Evolutionary conservation across 1,140 invertebrate species (phyloP), one percentile per base, ranked within the genome.

Genomic region (Amyelois transitella): DNA sequence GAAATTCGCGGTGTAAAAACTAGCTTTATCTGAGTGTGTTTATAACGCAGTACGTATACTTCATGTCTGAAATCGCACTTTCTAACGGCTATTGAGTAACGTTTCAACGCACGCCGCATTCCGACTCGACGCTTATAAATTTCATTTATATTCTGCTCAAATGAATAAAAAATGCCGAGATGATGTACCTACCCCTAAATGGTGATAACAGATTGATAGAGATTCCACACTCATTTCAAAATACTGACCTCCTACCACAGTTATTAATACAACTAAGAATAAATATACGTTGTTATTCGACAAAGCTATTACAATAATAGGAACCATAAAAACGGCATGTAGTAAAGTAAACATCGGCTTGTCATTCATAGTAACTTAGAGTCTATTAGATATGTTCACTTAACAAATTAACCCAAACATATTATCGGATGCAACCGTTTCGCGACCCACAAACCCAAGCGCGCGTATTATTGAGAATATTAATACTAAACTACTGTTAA

Each of bases 361-460:
- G n/a, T n/a, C n/a, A n/a, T n/a, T n/a, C n/a, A n/a, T n/a, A n/a
- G n/a, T n/a, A n/a, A n/a, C n/a, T n/a, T n/a, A n/a, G n/a, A n/a
- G n/a, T n/a, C n/a, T n/a, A n/a, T n/a, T n/a, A n/a, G n/a, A n/a
- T n/a, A n/a, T n/a, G n/a, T n/a, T n/a, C n/a, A n/a, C n/a, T n/a
- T n/a, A n/a, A n/a, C n/a, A n/a, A n/a, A n/a, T n/a, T n/a, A n/a
- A n/a, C n/a, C n/a, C n/a, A n/a, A 65, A 72, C 52, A 68, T 76
- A 75, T 70, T 65, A 67, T 66, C 49, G 66, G 52, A 43, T 66
- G 60, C 66, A 60, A 78, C 75, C 67, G 75, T 71, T 76, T 56
- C 53, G 68, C 68, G 76, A 79, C 76, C 76, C 63, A 81, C 71
- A 73, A 75, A 75, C 59, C 65, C 58, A 67, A 55, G 62, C 60